phyloP scores from a whole-genome alignment of 2,113 vertebrate genomes.

The Nerophis lumbriciformis region DNA sequence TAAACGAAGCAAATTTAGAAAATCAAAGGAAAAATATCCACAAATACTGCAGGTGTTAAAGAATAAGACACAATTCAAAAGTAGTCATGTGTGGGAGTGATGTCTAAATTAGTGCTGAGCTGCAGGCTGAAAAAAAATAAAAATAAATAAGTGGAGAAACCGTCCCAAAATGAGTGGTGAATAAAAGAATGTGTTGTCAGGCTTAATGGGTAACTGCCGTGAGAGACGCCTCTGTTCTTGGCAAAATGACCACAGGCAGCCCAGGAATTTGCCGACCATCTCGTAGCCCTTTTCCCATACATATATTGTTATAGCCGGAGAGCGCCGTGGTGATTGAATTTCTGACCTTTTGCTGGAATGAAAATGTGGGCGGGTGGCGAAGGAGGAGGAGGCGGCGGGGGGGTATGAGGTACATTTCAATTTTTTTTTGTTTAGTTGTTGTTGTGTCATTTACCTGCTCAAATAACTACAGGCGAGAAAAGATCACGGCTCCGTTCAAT shows the following conservation, averaged over 20 bases:
- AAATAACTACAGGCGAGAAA: conserved; percentile 73
- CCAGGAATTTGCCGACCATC: conserved; percentile 66
- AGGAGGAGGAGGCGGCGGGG: conserved; percentile 18
- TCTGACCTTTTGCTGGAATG: conserved; percentile 79
- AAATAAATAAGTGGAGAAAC: too few relatives aligned
- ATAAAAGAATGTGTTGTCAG: conserved; percentile 40
- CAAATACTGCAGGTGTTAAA: too few relatives aligned
- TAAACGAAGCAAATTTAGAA: too few relatives aligned
- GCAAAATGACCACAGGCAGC: conserved; percentile 72
- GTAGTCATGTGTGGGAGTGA: too few relatives aligned
- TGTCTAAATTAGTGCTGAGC: too few relatives aligned
- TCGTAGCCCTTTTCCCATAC: conserved; percentile 64
- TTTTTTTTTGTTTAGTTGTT: conserved; percentile 54
- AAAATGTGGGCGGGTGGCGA: conserved; percentile 44
- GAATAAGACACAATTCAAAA: too few relatives aligned
- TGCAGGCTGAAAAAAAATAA: too few relatives aligned
- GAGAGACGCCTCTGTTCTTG: conserved; percentile 65
- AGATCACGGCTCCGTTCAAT: conserved; percentile 72
- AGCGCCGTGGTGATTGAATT: conserved; percentile 72
- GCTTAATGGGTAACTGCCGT: conserved; percentile 65
- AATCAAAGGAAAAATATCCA: too few relatives aligned
- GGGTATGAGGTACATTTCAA: conserved; percentile 60
- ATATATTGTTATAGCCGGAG: conserved; percentile 74
- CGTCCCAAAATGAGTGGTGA: conserved; percentile 15
- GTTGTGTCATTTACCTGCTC: conserved; percentile 72